Base-by-base conservation (phyloP, 2,888 invertebrate species). In the Amiota minor region DNA sequence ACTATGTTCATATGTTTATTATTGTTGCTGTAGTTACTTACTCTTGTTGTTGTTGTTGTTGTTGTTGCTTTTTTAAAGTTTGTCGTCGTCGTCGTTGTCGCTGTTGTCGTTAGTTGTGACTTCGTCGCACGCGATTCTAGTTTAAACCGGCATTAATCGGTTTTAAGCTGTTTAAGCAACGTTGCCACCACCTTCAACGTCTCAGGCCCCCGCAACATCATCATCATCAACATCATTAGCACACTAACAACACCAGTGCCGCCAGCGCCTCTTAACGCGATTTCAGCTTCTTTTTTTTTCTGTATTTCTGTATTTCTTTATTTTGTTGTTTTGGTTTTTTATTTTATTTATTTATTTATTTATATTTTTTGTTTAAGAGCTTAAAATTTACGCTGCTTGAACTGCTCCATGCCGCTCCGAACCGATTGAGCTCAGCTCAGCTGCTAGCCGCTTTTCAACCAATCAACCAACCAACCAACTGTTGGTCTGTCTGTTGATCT, bases 61-160 rank as follows among this genome's bases (percentile, higher is more conserved):
- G 20, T 65, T 65, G n/a, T 46, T 35, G 16, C 12, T 65, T 10
- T 65, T 14, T 65, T n/a, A 18, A 45, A n/a, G 45, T 23, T 64
- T 68, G 53, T 68, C n/a, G 16, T n/a, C 23, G 53, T 53, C 20
- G 12, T 68, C 20, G 23, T n/a, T 18, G n/a, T 45, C n/a, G 45
- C 45, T 9, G 45, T 45, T n/a, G 64, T 64, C 47, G 65, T 47
- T 49, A n/a, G 18, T 47, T 23, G 59, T 59, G 47, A 35, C 35
- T 35, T 35, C 35, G 46, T 16, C 59, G n/a, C 20, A 56, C 45
- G 20, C 72, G 78, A 84, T 83, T 84, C 83, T 83, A 83, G 83
- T 83, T 83, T 77, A 8, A 83, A 83, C 83, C 77, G 83, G 78
- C 80, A 72, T 56, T 74, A 83, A 81, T 84, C 76, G 76, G 84